A percentile compares a stretch with the other conserved stretches of the same genome.
phyloP scores from a whole-genome alignment of 2,888 invertebrate species.

The Ypsolopha sequella region DNA sequence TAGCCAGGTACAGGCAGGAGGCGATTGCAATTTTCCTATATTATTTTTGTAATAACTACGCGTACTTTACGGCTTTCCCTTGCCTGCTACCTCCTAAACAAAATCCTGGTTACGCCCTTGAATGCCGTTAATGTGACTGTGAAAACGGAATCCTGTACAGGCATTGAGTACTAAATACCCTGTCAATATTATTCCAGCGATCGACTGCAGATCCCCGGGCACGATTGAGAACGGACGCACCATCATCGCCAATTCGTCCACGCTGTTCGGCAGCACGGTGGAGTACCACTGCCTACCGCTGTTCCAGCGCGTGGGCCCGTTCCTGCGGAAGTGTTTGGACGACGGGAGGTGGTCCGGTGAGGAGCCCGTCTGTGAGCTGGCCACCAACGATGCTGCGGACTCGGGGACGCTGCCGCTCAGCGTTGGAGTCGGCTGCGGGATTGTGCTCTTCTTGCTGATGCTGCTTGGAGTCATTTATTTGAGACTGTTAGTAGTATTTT shows the following conservation, averaged over 20 bases:
- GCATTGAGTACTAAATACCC: no score
- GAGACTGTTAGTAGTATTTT: conserved; percentile 76
- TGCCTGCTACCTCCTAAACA: no score
- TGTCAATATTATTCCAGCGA: conserved; percentile 64
- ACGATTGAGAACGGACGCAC: conserved; percentile 88
- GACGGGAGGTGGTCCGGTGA: conserved; percentile 90
- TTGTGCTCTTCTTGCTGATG: conserved; percentile 83
- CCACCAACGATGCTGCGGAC: conserved; percentile 78
- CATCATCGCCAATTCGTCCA: conserved; percentile 87
- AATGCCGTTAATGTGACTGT: no score
- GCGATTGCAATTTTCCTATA: no score
- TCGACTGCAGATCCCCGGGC: conserved; percentile 86
- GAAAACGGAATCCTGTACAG: no score
- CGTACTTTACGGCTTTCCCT: no score
- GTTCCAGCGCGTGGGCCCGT: conserved; percentile 84
- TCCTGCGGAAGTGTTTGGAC: conserved; percentile 85
- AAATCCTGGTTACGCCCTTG: no score
- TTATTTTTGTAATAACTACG: background rate
- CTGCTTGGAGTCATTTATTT: conserved; percentile 85
- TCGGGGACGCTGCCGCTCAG: conserved; percentile 81
- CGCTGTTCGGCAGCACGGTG: conserved; percentile 84
- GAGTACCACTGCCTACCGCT: conserved; percentile 93
- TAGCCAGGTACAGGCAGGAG: no score
- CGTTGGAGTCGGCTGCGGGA: conserved; percentile 87
- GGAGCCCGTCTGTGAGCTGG: conserved; percentile 84